Conservation (phyloP, 2,113 vertebrate species). For the Limnothrissa miodon region DNA sequence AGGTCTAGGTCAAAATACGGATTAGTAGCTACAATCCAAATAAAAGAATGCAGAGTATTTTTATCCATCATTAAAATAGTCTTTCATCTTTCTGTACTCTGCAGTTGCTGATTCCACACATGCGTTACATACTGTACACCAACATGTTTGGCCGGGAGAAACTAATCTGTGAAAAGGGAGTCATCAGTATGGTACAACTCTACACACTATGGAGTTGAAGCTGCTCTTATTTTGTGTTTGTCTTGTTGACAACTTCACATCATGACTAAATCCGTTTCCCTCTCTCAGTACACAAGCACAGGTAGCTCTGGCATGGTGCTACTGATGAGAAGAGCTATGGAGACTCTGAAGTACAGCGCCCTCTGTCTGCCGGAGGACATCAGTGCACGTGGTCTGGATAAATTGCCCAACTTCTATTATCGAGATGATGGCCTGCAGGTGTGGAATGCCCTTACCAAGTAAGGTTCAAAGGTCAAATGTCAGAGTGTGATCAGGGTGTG, state of each 20-base stretch:
- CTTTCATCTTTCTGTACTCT: background rate
- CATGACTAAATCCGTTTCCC: background rate
- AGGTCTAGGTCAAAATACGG: too few relatives aligned
- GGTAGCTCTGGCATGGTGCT: background rate
- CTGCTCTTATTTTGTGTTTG: background rate
- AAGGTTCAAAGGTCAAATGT: background rate
- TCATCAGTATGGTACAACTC: background rate
- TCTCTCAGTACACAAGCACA: constrained; percentile 18
- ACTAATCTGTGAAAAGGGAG: constrained; percentile 24
- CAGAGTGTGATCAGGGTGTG: background rate
- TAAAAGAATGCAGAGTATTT: background rate
- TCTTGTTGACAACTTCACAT: background rate
- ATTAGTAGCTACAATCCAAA: background rate
- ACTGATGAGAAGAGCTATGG: constrained; percentile 22
- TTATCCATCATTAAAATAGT: background rate
- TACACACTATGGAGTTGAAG: background rate
- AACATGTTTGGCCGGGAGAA: constrained; percentile 18
- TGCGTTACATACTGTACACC: constrained; percentile 38
- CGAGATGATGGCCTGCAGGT: constrained; percentile 67
- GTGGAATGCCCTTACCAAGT: constrained; percentile 68
- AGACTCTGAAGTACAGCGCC: constrained; percentile 54
- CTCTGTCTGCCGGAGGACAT: constrained; percentile 71
- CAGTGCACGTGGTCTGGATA: constrained; percentile 52
- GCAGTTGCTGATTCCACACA: constrained; percentile 40
- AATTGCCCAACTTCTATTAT: constrained; percentile 65